These are phyloP conservation scores for Falcaria lacertinaria DNA, from an alignment of 2,888 invertebrate genomes.

Conservation along the genomic window DNA sequence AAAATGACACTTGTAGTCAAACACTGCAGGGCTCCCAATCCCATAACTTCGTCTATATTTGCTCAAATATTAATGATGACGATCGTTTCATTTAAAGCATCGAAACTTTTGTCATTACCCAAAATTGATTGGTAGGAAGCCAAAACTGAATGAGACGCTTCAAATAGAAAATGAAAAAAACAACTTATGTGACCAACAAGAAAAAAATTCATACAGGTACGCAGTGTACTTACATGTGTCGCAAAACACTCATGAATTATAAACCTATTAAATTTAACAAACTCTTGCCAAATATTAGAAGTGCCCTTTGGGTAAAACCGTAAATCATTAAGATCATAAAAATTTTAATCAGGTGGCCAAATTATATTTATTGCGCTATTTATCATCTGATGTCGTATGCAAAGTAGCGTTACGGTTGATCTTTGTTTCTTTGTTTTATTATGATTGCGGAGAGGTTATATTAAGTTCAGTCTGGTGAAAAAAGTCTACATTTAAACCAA, in stretches of 20 bases:
- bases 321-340: background rate
- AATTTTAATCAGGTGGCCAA: background rate
- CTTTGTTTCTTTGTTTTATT: background rate
- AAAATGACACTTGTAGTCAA: too few species aligned
- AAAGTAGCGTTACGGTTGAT: background rate
- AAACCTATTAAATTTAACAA: background rate
- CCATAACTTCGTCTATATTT: too few species aligned
- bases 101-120: too few species aligned
- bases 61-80: too few species aligned
- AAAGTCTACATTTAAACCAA: too few species aligned
- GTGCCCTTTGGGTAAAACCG: background rate
- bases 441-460: background rate
- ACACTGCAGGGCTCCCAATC: too few species aligned
- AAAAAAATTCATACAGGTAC: too few species aligned
- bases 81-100: too few species aligned
- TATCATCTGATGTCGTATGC: background rate
- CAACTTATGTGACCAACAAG: too few species aligned
- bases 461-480: too few species aligned
- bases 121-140: background rate
- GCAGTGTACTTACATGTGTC: background rate
- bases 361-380: background rate
- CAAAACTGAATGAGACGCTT: background rate
- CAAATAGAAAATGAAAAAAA: too few species aligned
- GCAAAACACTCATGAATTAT: background rate
- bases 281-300: background rate